phyloP scores from a whole-genome alignment of 1,140 invertebrate genomes.

The Drosophila albomicans region DNA sequence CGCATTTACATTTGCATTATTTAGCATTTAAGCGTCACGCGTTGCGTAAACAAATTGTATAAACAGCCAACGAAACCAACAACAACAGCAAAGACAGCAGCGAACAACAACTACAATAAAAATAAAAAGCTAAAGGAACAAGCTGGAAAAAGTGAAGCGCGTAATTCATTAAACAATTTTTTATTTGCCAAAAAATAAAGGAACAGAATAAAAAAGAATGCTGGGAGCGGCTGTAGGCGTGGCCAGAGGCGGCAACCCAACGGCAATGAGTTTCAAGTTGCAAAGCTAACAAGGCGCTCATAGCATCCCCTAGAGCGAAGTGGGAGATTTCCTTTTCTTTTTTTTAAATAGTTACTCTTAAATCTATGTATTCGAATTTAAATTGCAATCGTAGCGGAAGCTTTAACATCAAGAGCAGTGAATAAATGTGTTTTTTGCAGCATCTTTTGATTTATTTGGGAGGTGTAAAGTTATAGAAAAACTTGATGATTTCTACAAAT shows the following conservation, averaged over 20 bases:
- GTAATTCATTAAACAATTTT: constrained; percentile 77
- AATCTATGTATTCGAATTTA: background rate
- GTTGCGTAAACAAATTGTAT: constrained; percentile 82
- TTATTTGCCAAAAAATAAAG: constrained; percentile 31
- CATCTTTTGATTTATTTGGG: too few species aligned
- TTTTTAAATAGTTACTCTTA: constrained; percentile 3
- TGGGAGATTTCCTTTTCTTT: background rate
- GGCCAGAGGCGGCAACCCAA: constrained; percentile 10
- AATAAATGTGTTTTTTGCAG: too few species aligned
- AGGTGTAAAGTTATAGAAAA: too few species aligned
- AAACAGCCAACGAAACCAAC: constrained; percentile 58
- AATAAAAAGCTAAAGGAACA: background rate
- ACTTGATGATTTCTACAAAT: too few species aligned
- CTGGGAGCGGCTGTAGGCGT: constrained; percentile 10
- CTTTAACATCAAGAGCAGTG: too few species aligned
- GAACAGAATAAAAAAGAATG: background rate
- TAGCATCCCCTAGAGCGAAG: background rate
- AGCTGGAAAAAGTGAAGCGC: constrained; percentile 49
- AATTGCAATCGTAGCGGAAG: background rate
- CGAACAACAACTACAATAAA: constrained; percentile 1
- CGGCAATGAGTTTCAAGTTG: constrained; percentile 8
- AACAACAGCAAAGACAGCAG: constrained; percentile 3
- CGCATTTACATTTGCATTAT: constrained; percentile 81
- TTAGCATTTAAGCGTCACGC: constrained; percentile 83
- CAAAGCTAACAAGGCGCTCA: constrained; percentile 15